These are phyloP conservation scores for Megamerina dolium DNA, from an alignment of 2,888 invertebrate genomes.

Conservation along the genomic window DNA sequence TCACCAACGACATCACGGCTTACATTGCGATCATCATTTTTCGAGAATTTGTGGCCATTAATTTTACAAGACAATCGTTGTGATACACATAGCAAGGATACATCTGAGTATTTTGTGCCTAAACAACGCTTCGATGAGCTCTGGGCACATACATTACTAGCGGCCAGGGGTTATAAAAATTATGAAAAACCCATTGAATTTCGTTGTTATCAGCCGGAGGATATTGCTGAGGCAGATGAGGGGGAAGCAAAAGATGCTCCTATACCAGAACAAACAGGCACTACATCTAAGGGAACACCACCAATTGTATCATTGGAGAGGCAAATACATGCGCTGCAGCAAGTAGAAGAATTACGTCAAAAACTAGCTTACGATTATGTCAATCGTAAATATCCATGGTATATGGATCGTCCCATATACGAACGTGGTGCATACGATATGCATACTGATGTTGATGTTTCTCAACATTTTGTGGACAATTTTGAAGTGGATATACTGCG, in stretches of 20 bases:
- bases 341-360: constrained; percentile 22
- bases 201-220: constrained; percentile 13
- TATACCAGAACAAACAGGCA: background rate
- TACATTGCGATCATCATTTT: constrained; percentile 20
- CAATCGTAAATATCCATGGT: constrained; percentile 30
- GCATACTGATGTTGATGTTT: constrained; percentile 19
- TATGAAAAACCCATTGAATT: constrained; percentile 27
- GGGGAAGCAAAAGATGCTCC: constrained; percentile 10
- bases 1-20: too few relatives aligned
- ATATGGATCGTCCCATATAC: constrained; percentile 24
- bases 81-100: constrained; percentile 20
- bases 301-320: constrained; percentile 25
- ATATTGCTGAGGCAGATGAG: background rate
- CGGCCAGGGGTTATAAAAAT: constrained; percentile 24
- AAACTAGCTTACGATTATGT: constrained; percentile 32
- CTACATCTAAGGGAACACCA: too few relatives aligned
- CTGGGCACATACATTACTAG: constrained; percentile 29
- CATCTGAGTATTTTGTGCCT: constrained; percentile 26
- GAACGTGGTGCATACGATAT: constrained; percentile 22
- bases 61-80: constrained; percentile 33
- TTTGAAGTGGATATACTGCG: constrained; percentile 28
- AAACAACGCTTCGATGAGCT: constrained; percentile 24
- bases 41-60: constrained; percentile 37
- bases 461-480: constrained; percentile 18
- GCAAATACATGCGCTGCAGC: constrained; percentile 14